These are phyloP conservation scores for Paguma larvata DNA, from an alignment of 2,797 vertebrate species.

Conservation along the genomic window DNA sequence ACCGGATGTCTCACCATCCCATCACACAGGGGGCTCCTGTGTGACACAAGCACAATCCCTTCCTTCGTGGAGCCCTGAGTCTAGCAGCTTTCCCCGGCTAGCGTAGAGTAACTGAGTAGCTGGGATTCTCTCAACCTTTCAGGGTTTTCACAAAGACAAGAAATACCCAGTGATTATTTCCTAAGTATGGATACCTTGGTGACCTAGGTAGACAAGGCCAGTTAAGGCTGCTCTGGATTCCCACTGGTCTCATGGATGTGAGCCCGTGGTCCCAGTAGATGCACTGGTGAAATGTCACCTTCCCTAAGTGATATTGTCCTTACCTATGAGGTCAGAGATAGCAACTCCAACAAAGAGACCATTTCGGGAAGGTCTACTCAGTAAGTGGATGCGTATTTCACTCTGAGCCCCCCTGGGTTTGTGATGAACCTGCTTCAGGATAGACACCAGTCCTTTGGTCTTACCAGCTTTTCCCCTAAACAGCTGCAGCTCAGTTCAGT, in stretches of 20 bases:
- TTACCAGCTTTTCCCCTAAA: constrained; percentile 3
- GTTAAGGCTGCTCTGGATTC: not conserved
- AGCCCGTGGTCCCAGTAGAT: not conserved
- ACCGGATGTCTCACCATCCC: not conserved
- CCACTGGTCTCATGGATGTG: not conserved
- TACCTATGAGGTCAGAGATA: not conserved
- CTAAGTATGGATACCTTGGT: not conserved
- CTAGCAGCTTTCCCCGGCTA: not conserved
- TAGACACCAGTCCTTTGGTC: not conserved
- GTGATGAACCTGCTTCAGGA: not conserved
- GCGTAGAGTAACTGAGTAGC: not conserved
- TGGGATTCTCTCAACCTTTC: not conserved
- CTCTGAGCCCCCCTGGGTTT: not conserved
- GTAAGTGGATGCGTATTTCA: not conserved
- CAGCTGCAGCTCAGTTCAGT: not conserved
- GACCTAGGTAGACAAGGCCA: not conserved
- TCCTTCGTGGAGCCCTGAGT: not conserved
- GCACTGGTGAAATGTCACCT: not conserved
- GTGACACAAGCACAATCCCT: not conserved
- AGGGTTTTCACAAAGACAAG: not conserved
- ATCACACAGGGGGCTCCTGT: no score
- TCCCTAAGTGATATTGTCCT: not conserved
- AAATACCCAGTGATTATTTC: not conserved
- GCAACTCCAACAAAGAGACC: not conserved
- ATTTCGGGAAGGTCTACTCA: not conserved